A percentile compares a stretch with the other conserved stretches of the same genome.
phyloP scores from a whole-genome alignment of 2,797 vertebrate genomes.

The Acrocephalus scirpaceus region DNA sequence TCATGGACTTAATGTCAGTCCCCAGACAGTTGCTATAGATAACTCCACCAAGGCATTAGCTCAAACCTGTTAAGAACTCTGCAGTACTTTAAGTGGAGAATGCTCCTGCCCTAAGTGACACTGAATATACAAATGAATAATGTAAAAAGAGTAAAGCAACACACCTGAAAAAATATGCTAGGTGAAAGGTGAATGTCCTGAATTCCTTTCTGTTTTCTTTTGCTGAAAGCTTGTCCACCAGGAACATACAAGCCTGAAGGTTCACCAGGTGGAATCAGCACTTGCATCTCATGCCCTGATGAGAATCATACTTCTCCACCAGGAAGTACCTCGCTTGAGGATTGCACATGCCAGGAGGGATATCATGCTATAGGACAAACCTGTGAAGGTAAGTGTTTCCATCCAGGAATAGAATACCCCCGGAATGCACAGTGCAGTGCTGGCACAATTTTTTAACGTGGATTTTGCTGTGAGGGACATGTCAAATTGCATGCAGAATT shows the following conservation, averaged over 20 bases:
- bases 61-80: not conserved
- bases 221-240: conserved; percentile 86
- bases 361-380: conserved; percentile 81
- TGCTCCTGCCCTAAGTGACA: not conserved
- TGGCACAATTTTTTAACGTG: not conserved
- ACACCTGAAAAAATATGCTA: not conserved
- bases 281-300: conserved; percentile 87
- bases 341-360: conserved; percentile 89
- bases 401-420: not conserved
- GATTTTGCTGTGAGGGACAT: not conserved
- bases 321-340: conserved; percentile 86
- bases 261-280: conserved; percentile 87
- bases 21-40: not conserved
- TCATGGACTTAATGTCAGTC: not conserved
- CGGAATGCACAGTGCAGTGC: not conserved
- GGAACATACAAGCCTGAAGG: conserved; percentile 93
- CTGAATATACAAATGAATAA: not conserved
- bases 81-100: not conserved
- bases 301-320: conserved; percentile 88
- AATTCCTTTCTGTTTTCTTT: not conserved
- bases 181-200: not conserved
- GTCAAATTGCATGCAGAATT: not conserved
- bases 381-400: conserved; percentile 83
- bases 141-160: not conserved
- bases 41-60: not conserved